Evolutionary conservation across 2,888 invertebrate genomes (phyloP), one percentile per base, ranked within the genome.

Genomic region (Drosophila atroscutellata): DNA sequence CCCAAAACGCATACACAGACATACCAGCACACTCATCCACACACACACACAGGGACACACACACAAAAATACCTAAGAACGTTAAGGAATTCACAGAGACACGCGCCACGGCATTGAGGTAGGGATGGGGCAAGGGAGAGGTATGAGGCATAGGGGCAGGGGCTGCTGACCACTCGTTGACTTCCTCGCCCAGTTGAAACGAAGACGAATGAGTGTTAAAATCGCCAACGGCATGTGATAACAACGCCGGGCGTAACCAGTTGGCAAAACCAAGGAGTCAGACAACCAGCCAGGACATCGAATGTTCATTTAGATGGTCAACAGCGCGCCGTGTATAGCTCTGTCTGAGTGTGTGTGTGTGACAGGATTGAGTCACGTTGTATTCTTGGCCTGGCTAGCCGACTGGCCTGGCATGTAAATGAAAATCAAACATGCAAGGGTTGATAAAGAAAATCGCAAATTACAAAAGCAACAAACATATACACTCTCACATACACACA

Each of bases 371-470:
- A 86, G 90, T 87, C 89, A 86, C 85, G 85, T 87, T 89, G 85
- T 89, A 86, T 86, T 89, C 90, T 79, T 89, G 91, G 84, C 86
- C 73, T 65, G 75, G 75, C 62, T 75, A 63, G 67, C 67, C 63
- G 49, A 63, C 61, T 64, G 65, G 65, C 63, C 80, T 81, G 83
- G 83, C 90, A 90, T 92, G 89, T 90, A 92, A 93, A 93, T 93
- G 91, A 91, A 92, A 92, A 91, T 92, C 91, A 92, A 91, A 92
- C 93, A 92, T 92, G 93, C 92, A 92, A 92, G 90, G 90, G 88
- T 89, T 89, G 89, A 90, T 91, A 90, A 82, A 83, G 85, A 84
- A 91, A 91, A 91, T 91, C 90, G 91, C 90, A 80, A 90, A 83
- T 83, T 82, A 82, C 76, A 77, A 72, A 24, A 80, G 51, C 64